Base-by-base conservation (phyloP, 2,113 vertebrate genomes). In the Anguilla rostrata region DNA sequence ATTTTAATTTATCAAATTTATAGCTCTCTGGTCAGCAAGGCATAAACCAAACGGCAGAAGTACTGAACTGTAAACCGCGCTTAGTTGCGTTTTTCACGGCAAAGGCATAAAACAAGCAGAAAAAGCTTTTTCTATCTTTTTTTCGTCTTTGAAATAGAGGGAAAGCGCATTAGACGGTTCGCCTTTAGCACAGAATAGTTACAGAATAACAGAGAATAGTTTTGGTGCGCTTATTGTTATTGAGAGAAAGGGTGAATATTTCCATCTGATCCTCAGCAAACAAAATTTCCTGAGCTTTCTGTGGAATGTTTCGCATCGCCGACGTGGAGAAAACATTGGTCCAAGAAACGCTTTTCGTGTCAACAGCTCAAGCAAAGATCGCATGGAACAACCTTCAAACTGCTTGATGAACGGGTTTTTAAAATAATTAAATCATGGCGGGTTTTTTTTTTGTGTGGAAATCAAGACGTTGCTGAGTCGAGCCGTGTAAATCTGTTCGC, bases 1-100 rank as follows among this genome's bases (percentile, higher is more conserved):
- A 87, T 41, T 83, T 83, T 41, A 83, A 83, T 87, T 83, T 56
- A 87, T 87, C 86, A 83, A 83, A 53, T 8, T 66, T 14, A 83
- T 29, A 87, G 41, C 81, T 83, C 34, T 63, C 63, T 39, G 63
- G 63, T 83, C 29, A 53, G 63, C n/a, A 12, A n/a, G 39, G 20
- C 41, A 46, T 60, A 49, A 83, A 87, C 83, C 79, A 83, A 87
- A 39, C 82, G 46, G 66, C 86, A 87, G 86, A 87, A 78, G 63
- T 87, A 83, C 79, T 49, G 82, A 63, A 82, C 63, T 66, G 43
- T 39, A 39, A 56, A 84, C 34, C 14, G 16, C 78, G 9, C 78
- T 40, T 15, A 80, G 15, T 41, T 80, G 39, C 78, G 41, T 41
- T 80, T 40, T 80, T 80, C 78, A 78, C 75, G 0, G 39, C 29